Base-by-base conservation (phyloP, 1,140 invertebrate species). In the Drosophila pachea region DNA sequence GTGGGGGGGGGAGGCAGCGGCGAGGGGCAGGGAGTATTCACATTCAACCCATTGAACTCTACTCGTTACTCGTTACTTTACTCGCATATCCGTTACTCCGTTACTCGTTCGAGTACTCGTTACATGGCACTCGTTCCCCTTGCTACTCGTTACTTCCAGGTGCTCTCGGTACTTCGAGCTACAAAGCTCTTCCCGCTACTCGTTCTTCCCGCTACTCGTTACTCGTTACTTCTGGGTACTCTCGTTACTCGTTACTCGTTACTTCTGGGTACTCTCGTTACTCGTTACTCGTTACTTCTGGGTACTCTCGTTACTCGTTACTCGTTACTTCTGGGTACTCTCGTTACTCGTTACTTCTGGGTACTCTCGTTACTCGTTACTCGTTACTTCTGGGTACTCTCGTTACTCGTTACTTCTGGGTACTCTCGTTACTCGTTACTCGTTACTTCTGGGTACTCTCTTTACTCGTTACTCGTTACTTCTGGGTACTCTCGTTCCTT, bases 181-280 rank as follows among this genome's bases (percentile, higher is more conserved):
- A n/a, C n/a, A n/a, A n/a, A n/a, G n/a, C n/a, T n/a, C n/a, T n/a
- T n/a, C n/a, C 64, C 76, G 55, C 50, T 52, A 29, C 32, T 36
- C 2, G n/a, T 33, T 47, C n/a, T n/a, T n/a, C n/a, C n/a, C n/a
- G 36, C 7, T 35, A 29, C 32, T 22, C 8, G 33, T 29, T 53
- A 16, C 50, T 53, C 32, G 8, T 38, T 40, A 5, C 43, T 45
- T 16, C 14, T 45, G 16, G 40, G 9, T 4, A 2, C 9, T 22
- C 16, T 40, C 38, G 1, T 42, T n/a, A 42, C 12, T 68, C 76
- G 55, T 50, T 52, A 35, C 33, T 32, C 0, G n/a, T 14, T 45
- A 35, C 33, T 35, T n/a, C 48, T 8, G 7, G 49, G 8, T 52
- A 8, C 7, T 35, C 4, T 35, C 4, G 4, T 5, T 35, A 35